Percentiles rank a stretch among this genome's conserved stretches.
Conservation (phyloP, 2,113 vertebrate species). For the Emydocephalus ijimae region DNA sequence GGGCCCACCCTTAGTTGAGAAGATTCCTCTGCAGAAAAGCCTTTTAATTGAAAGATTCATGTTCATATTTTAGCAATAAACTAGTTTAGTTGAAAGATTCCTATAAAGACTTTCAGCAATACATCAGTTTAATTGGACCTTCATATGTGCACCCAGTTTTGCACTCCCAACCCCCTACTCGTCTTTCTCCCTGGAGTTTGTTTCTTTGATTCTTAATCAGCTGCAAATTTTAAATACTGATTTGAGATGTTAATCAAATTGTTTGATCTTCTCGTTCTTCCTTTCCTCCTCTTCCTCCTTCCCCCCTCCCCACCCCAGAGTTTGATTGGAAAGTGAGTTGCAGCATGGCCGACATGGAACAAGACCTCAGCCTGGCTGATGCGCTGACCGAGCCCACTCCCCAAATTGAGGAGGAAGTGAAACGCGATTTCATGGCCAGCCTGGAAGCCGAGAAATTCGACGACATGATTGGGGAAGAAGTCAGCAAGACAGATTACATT, state of each 20-base stretch:
- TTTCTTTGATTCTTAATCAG: background rate
- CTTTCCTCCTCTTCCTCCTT: no score
- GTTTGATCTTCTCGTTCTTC: background rate
- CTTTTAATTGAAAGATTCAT: background rate
- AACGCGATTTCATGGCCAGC: slow-evolving; percentile 86
- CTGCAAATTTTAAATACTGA: background rate
- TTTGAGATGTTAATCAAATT: background rate
- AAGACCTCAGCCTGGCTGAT: slow-evolving; percentile 83
- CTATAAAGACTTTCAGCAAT: no score
- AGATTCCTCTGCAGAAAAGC: no score
- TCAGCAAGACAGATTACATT: slow-evolving; percentile 87
- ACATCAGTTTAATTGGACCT: background rate
- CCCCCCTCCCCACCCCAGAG: accelerated
- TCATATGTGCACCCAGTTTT: background rate
- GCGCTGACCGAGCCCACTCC: slow-evolving; percentile 82
- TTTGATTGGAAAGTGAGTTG: slow-evolving; percentile 47
- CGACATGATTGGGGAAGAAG: slow-evolving; percentile 88
- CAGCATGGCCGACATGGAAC: slow-evolving; percentile 74
- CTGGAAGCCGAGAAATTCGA: slow-evolving; percentile 88
- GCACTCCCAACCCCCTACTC: no score
- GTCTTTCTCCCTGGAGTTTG: no score
- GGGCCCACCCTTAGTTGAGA: no score
- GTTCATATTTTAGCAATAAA: background rate
- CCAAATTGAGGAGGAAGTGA: slow-evolving; percentile 76
- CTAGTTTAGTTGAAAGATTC: background rate